Conservation (phyloP, 2,113 vertebrate genomes). For the Lynx canadensis region DNA sequence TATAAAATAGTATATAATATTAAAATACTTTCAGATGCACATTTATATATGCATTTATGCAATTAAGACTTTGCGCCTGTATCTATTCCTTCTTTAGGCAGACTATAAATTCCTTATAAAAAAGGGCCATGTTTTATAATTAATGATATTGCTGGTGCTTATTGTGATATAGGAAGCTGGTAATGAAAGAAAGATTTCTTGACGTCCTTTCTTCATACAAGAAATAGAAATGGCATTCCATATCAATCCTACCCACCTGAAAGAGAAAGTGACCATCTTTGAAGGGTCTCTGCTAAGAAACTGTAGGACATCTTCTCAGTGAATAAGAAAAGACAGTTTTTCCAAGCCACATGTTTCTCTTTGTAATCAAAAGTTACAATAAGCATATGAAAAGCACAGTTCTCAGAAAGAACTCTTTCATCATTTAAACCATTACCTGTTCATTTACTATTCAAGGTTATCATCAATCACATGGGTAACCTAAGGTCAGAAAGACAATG, state of each 20-base stretch:
- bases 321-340: not conserved
- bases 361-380: not conserved
- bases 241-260: not conserved
- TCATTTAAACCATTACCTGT: conserved; percentile 20
- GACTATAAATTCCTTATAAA: not conserved
- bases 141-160: not conserved
- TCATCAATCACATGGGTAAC: not conserved
- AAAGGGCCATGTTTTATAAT: conserved; percentile 18
- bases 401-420: not conserved
- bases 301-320: not conserved
- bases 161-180: not conserved
- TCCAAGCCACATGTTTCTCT: not conserved
- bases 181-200: not conserved
- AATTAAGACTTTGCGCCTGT: conserved; percentile 13
- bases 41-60: not conserved
- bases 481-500: not conserved
- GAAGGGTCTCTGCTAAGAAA: not conserved
- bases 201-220: not conserved
- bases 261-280: not conserved
- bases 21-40: not conserved
- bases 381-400: not conserved
- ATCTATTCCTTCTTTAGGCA: not conserved
- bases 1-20: not conserved
- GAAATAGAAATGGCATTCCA: not conserved
- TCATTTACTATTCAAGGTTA: conserved; percentile 51